Evolutionary conservation across 2,888 invertebrate species (phyloP).

Genomic region (Leptura quadrifasciata): DNA sequence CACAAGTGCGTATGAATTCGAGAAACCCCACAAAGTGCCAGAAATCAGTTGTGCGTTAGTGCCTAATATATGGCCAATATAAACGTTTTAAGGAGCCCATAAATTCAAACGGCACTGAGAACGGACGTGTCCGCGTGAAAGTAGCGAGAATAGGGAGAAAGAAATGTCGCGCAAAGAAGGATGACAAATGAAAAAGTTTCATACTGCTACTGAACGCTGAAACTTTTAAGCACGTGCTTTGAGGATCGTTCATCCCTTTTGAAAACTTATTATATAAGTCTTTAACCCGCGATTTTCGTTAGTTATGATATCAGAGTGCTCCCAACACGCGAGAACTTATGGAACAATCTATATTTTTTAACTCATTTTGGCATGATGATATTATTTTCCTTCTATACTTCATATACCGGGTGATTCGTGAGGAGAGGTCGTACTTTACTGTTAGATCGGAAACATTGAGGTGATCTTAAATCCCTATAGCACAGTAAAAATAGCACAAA

Average conservation of each 20-base stretch:
- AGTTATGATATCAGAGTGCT: conserved; percentile 18
- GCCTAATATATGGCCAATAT: conserved; percentile 47
- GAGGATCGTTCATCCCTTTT: conserved; percentile 28
- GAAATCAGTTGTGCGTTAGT: conserved; percentile 46
- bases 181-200: conserved; percentile 42
- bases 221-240: conserved; percentile 36
- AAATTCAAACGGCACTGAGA: conserved; percentile 40
- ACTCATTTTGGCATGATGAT: too few species aligned
- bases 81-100: conserved; percentile 41
- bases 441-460: too few species aligned
- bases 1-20: conserved; percentile 12
- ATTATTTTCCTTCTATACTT: too few species aligned
- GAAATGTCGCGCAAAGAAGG: conserved; percentile 31
- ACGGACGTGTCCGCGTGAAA: conserved; percentile 27
- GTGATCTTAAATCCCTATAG: too few species aligned
- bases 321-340: neutral
- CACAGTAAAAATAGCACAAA: too few species aligned
- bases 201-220: conserved; percentile 23
- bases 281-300: conserved; percentile 23
- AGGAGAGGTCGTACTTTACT: too few species aligned
- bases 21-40: conserved; percentile 14
- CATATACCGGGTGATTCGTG: too few species aligned
- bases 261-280: conserved; percentile 29
- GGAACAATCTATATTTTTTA: too few species aligned
- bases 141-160: conserved; percentile 29